These are phyloP conservation scores for Diceros bicornis DNA, from an alignment of 2,797 vertebrate genomes.

Conservation along the genomic window DNA sequence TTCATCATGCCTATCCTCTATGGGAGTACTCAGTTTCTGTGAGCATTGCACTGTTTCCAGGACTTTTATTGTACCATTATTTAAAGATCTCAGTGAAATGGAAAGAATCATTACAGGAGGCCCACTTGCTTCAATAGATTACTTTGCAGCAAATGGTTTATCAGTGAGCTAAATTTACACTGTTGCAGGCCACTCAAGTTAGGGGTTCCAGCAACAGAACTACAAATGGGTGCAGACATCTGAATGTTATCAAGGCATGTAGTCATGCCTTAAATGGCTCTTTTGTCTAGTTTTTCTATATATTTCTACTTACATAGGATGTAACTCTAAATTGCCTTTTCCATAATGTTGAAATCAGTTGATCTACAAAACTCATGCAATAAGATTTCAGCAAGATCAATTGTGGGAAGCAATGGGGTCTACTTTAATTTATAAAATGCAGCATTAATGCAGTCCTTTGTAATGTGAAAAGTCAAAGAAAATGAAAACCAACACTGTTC, in stretches of 20 bases:
- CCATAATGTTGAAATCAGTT: slow-evolving; percentile 52
- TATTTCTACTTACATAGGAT: slow-evolving; percentile 38
- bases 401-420: slow-evolving; percentile 11
- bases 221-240: slow-evolving; percentile 1
- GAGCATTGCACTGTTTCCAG: background rate
- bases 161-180: slow-evolving; percentile 28
- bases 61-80: background rate
- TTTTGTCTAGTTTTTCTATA: slow-evolving; percentile 54
- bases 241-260: slow-evolving; percentile 43
- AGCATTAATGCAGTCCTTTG: slow-evolving; percentile 65
- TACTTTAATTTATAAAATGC: slow-evolving; percentile 62
- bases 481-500: slow-evolving; percentile 61
- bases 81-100: slow-evolving; percentile 19
- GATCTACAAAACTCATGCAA: slow-evolving; percentile 10
- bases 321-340: slow-evolving; percentile 69
- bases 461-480: slow-evolving; percentile 68
- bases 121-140: background rate
- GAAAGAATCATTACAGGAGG: background rate
- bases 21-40: background rate
- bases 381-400: slow-evolving; percentile 62
- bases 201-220: slow-evolving; percentile 44
- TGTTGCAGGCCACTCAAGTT: slow-evolving; percentile 2
- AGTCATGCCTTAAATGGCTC: slow-evolving; percentile 24
- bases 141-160: slow-evolving; percentile 8
- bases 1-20: background rate